These are phyloP conservation scores for Iguana delicatissima DNA, from an alignment of 2,797 vertebrate species.

Conservation along the genomic window DNA sequence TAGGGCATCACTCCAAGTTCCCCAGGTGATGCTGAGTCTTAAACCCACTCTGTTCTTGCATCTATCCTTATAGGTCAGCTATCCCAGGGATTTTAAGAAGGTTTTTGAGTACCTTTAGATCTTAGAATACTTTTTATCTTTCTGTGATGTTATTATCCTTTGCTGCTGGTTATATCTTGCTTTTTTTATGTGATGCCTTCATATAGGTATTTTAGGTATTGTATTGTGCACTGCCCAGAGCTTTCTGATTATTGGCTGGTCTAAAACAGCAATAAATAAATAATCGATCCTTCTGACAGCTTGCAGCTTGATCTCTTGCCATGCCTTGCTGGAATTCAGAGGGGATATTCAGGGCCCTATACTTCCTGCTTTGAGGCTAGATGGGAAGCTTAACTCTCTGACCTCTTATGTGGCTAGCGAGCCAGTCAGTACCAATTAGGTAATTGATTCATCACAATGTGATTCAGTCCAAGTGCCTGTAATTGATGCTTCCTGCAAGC, in stretches of 20 bases:
- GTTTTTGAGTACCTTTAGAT: too few relatives aligned
- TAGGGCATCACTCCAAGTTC: background rate
- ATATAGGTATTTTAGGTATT: background rate
- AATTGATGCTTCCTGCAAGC: slow-evolving; percentile 58
- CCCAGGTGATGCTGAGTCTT: background rate
- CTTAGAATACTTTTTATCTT: too few relatives aligned
- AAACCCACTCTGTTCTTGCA: background rate
- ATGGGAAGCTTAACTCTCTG: slow-evolving; percentile 13
- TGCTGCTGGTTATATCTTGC: too few relatives aligned
- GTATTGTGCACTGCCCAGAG: background rate
- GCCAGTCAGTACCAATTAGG: slow-evolving; percentile 51
- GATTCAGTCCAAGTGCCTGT: slow-evolving; percentile 55
- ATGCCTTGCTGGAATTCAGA: background rate
- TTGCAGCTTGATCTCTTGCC: background rate
- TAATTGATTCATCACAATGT: slow-evolving; percentile 57
- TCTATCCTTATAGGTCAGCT: background rate
- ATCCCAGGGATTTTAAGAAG: too few relatives aligned
- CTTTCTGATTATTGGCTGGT: background rate
- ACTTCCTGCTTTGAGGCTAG: slow-evolving; percentile 18
- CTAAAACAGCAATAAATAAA: background rate
- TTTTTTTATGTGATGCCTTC: too few relatives aligned
- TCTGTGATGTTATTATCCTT: too few relatives aligned
- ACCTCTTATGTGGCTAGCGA: slow-evolving; percentile 12
- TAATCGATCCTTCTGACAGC: background rate
- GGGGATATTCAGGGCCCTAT: background rate